A percentile compares a stretch with the other conserved stretches of the same genome.
These are phyloP conservation scores for Enteromius argenteus DNA, from an alignment of 2,797 vertebrate genomes.

Conservation along the genomic window DNA sequence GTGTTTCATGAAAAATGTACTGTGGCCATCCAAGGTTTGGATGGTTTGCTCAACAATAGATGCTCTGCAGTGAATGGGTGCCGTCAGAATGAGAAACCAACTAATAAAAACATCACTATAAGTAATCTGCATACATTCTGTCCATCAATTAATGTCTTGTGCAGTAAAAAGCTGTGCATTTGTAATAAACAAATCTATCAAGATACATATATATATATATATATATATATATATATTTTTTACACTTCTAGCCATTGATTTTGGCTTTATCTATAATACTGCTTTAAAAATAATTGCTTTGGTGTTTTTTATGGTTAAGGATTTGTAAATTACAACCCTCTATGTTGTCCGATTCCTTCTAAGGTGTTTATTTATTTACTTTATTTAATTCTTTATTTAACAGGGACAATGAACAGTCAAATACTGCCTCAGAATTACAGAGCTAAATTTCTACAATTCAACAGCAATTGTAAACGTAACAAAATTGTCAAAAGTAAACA, in stretches of 20 bases:
- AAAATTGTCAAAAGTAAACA: too few relatives aligned
- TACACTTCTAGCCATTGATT: background rate
- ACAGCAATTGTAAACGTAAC: too few relatives aligned
- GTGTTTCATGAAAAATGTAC: background rate
- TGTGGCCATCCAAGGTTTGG: background rate
- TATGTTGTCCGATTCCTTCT: background rate
- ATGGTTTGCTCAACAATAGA: background rate
- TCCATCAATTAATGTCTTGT: background rate
- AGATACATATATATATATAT: too few relatives aligned
- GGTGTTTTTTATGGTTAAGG: background rate
- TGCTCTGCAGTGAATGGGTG: background rate
- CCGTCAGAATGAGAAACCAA: background rate
- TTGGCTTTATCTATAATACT: background rate
- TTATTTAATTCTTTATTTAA: background rate
- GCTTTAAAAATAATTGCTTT: background rate
- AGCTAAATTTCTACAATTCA: background rate
- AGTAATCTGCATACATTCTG: background rate
- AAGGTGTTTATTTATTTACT: too few relatives aligned
- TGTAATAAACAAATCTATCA: background rate
- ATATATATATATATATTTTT: too few relatives aligned
- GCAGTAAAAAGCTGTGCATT: background rate
- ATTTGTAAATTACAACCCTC: background rate
- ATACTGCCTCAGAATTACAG: background rate
- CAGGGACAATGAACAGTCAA: background rate
- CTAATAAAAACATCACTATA: background rate